Conservation (phyloP, 1,140 invertebrate genomes). For the Drosophila neocordata region DNA sequence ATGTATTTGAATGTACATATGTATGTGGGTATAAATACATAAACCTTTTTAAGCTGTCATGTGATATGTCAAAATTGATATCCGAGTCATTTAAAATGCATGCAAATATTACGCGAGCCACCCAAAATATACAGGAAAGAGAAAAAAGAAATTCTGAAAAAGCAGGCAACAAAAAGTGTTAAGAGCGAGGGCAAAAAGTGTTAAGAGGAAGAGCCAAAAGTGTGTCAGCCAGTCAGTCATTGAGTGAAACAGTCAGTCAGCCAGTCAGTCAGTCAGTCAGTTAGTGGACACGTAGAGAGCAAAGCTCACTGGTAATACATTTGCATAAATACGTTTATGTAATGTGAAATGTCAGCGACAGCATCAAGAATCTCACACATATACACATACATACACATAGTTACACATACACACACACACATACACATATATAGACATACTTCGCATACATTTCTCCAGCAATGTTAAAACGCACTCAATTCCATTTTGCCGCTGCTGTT, state of each 20-base stretch:
- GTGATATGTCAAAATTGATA: slow-evolving; percentile 82
- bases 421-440: slow-evolving; percentile 10
- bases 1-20: slow-evolving; percentile 42
- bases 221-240: background rate
- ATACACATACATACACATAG: background rate
- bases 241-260: slow-evolving; percentile 3
- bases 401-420: background rate
- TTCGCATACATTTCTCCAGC: slow-evolving; percentile 31
- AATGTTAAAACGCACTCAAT: slow-evolving; percentile 59
- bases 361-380: slow-evolving; percentile 49
- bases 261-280: slow-evolving; percentile 40
- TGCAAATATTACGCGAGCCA: slow-evolving; percentile 69
- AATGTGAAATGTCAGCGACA: slow-evolving; percentile 79
- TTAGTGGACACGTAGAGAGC: slow-evolving; percentile 60
- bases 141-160: background rate
- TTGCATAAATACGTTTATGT: slow-evolving; percentile 80
- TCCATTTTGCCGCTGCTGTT: slow-evolving; percentile 25
- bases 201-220: slow-evolving; percentile 2
- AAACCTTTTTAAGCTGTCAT: slow-evolving; percentile 81
- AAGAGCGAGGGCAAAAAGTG: background rate
- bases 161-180: slow-evolving; percentile 20
- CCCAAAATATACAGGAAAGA: slow-evolving; percentile 17
- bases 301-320: slow-evolving; percentile 63
- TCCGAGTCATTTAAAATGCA: slow-evolving; percentile 81
- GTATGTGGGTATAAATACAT: slow-evolving; percentile 75